These are phyloP conservation scores for Dasyprocta punctata DNA, from an alignment of 2,113 vertebrate species.

Conservation along the genomic window DNA sequence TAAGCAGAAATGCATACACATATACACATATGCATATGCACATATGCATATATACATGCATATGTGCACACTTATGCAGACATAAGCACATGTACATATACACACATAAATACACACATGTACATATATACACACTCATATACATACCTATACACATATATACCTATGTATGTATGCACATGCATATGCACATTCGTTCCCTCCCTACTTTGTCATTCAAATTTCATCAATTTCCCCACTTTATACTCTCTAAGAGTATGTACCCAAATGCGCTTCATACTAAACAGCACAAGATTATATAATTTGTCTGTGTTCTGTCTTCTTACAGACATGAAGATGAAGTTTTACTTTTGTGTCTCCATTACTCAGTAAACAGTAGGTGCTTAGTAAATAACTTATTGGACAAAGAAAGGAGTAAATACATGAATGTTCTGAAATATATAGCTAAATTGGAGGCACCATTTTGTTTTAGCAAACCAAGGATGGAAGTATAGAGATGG, in stretches of 20 bases:
- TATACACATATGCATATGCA: neutral
- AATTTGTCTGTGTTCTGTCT: neutral
- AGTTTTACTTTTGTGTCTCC: neutral
- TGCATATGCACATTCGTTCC: neutral
- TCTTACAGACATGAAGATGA: neutral
- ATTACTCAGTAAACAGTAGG: neutral
- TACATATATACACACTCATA: rapidly evolving
- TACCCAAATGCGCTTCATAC: neutral
- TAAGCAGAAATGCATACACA: neutral
- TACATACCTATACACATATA: no score
- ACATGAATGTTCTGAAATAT: neutral
- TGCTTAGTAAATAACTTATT: neutral
- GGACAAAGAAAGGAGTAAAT: neutral
- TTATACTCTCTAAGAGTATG: rapidly evolving
- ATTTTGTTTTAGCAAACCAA: neutral
- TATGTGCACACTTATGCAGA: neutral
- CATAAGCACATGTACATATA: neutral
- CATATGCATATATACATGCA: no score
- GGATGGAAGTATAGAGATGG: rapidly evolving
- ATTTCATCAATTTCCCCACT: rapidly evolving
- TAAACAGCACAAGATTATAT: no score
- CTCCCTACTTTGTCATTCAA: neutral
- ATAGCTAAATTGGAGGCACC: neutral
- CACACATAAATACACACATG: neutral
- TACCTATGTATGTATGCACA: neutral